These are phyloP conservation scores for Campopleginae sp. DNA, from an alignment of 2,888 invertebrate genomes.

Conservation along the genomic window DNA sequence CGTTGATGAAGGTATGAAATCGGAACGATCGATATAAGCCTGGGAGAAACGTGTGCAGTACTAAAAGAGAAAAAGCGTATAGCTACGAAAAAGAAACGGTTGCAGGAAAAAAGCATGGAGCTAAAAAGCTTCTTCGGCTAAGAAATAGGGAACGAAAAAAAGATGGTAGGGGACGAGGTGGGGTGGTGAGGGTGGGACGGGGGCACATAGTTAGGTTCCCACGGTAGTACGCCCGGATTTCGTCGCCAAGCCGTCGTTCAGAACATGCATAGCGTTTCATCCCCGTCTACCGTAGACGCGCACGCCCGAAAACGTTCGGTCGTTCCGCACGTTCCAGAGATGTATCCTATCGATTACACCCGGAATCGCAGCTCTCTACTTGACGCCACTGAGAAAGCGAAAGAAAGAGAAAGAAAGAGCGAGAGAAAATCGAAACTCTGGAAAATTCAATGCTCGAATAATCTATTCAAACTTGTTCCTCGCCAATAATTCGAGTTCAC, in stretches of 20 bases:
- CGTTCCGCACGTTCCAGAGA: conserved; percentile 63
- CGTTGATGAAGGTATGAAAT: conserved; percentile 53
- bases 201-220: conserved; percentile 44
- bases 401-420: background rate
- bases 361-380: conserved; percentile 41
- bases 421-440: background rate
- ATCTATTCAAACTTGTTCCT: conserved; percentile 14
- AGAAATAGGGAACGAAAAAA: conserved; percentile 38
- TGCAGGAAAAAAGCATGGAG: background rate
- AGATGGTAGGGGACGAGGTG: background rate
- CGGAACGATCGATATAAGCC: conserved; percentile 39
- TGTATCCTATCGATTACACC: conserved; percentile 67
- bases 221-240: conserved; percentile 56
- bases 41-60: conserved; percentile 5
- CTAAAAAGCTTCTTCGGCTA: conserved; percentile 58
- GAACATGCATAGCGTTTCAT: conserved; percentile 19
- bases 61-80: conserved; percentile 8
- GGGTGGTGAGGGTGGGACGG: background rate
- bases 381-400: background rate
- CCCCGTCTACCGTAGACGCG: conserved; percentile 37
- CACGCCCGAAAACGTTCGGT: conserved; percentile 61
- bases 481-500: background rate
- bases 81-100: background rate
- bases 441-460: background rate
- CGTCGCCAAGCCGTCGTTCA: conserved; percentile 55